These are phyloP conservation scores for Alviniconcha strummeri DNA, from an alignment of 2,888 invertebrate genomes.

Conservation along the genomic window DNA sequence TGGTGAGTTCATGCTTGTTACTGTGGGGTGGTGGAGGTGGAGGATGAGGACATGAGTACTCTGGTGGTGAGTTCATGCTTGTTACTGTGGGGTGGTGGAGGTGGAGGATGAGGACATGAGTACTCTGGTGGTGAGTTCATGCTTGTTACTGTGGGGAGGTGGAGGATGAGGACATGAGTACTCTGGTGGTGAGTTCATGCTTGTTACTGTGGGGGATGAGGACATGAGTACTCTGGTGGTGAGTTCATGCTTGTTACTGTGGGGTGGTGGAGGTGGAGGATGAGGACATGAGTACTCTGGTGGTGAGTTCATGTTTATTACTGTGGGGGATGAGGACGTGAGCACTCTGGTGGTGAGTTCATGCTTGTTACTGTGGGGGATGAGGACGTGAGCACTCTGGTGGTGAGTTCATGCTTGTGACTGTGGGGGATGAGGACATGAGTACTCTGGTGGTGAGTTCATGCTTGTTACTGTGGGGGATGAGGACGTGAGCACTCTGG, in stretches of 20 bases:
- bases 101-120: neutral
- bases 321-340: slow-evolving; percentile 60
- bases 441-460: neutral
- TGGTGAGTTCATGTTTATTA: too few relatives aligned
- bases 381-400: slow-evolving; percentile 68
- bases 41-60: too few relatives aligned
- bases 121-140: neutral
- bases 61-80: too few relatives aligned
- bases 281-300: too few relatives aligned
- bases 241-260: too few relatives aligned
- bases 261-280: too few relatives aligned
- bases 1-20: neutral
- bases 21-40: too few relatives aligned
- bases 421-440: neutral
- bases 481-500: neutral
- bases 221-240: too few relatives aligned
- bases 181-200: too few relatives aligned
- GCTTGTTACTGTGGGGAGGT: neutral
- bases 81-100: neutral
- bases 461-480: too few relatives aligned
- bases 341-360: slow-evolving; percentile 56
- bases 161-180: too few relatives aligned
- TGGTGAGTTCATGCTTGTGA: slow-evolving; percentile 43
- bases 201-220: too few relatives aligned
- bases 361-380: slow-evolving; percentile 65